These are phyloP conservation scores for Trochalopteron elliotii DNA, from an alignment of 2,113 vertebrate species.

Conservation along the genomic window DNA sequence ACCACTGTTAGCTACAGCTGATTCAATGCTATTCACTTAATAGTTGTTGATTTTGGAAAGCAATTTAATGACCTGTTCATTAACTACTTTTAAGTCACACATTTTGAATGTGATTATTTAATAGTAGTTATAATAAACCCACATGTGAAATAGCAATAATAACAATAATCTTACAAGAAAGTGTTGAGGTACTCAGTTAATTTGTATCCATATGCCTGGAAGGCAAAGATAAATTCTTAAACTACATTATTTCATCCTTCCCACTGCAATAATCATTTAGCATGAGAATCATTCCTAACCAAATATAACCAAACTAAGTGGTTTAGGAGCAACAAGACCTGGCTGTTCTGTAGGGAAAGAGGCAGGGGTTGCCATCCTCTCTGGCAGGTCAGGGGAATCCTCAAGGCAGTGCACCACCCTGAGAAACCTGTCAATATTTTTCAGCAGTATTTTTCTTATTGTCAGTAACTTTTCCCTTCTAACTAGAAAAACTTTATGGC, in stretches of 20 bases:
- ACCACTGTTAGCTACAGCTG: not conserved
- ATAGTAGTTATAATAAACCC: not conserved
- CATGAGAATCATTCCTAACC: not conserved
- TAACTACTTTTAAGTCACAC: not conserved
- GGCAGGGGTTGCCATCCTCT: rapidly evolving
- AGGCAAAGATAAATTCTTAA: not conserved
- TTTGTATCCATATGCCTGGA: not conserved
- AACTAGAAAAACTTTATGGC: rapidly evolving
- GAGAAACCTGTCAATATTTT: not conserved
- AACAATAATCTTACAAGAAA: not conserved
- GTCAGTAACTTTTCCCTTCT: not conserved
- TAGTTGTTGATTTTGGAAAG: not conserved
- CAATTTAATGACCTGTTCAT: not conserved
- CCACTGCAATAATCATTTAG: not conserved
- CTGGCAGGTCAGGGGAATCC: not conserved
- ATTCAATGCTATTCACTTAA: not conserved
- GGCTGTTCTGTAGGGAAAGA: not conserved
- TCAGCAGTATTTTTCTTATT: not conserved
- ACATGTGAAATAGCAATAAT: not conserved
- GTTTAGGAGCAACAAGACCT: not conserved
- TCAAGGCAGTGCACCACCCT: rapidly evolving
- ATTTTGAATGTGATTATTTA: not conserved
- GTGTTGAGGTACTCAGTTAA: rapidly evolving
- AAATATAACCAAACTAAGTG: not conserved
- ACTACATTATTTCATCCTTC: not conserved